Base-by-base conservation (phyloP, 2,113 vertebrate species). In the Aramus guarauna region DNA sequence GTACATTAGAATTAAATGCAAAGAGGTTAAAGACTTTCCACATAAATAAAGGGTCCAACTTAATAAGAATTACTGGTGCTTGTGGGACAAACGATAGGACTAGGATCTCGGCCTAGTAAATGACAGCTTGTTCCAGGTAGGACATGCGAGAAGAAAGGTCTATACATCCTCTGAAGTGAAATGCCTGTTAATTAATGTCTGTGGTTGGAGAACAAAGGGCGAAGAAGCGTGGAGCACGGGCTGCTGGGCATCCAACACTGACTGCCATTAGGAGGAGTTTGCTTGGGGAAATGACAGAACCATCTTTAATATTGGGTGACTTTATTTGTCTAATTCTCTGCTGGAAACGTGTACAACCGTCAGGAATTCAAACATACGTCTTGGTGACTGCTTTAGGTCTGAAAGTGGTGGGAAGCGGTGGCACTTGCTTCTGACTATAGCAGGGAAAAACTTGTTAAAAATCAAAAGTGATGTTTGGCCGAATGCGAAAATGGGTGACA, bases 151-250 rank as follows among this genome's bases (percentile, higher is more conserved):
- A 64, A 90, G 56, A 71, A 90, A 69, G n/a, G 12, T 39, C 18
- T 66, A 1, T 21, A 22, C 11, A 9, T 48, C 50, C 52, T 43
- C 66, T 73, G 64, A 30, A 86, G 45, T 43, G 58, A 67, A 77
- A 39, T 18, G 7, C 45, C 82, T 9, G 1, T 77, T 87, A 47
- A 60, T 71, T 45, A 16, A 15, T 11, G 47, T 12, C 32, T 39
- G 55, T 30, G 6, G 20, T 8, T 45, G 23, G 32, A 83, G 52
- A 55, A 34, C 0, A 0, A 26, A 50, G 71, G 30, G 26, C 1
- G 2, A 75, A 68, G 62, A 43, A 62, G 43, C 2, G 0, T 29
- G n/a, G 36, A 39, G 15, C 22, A 2, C 5, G 29, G 39, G 71
- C 52, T 76, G 52, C 39, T 16, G 50, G 50, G 47, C 1, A 0